Evolutionary conservation across 92 coral and sea anemone species (phyloP).

Genomic region (Micromussa lordhowensis): DNA sequence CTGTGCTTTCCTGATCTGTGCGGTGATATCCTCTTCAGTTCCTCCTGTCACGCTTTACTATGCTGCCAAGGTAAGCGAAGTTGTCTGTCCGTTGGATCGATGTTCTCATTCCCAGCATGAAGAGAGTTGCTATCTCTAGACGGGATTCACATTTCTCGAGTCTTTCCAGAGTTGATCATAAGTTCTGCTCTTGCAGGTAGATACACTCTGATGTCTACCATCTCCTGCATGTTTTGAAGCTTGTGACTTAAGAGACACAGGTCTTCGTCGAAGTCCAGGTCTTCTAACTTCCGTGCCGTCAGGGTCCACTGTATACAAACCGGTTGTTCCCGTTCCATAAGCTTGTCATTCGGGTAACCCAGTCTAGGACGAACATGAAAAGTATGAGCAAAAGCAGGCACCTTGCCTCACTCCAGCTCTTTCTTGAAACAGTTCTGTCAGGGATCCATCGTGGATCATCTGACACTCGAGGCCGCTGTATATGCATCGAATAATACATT

Average conservation of each 20-base stretch:
- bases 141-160: background rate
- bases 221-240: background rate
- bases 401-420: background rate
- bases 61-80: too few species aligned
- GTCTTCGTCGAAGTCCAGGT: too few species aligned
- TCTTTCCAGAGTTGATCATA: too few species aligned
- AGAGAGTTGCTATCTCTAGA: background rate
- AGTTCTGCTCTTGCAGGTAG: background rate
- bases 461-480: background rate
- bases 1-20: too few species aligned
- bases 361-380: background rate
- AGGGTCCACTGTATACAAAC: background rate
- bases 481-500: background rate
- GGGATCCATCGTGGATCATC: background rate
- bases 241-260: background rate
- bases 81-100: background rate
- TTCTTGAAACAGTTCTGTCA: background rate
- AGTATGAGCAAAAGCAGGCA: background rate
- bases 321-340: slow-evolving; percentile 11
- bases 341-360: slow-evolving; percentile 4
- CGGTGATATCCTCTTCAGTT: too few species aligned
- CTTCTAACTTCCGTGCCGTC: background rate
- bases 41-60: too few species aligned
- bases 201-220: background rate
- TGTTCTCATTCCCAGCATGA: background rate